phyloP scores from a whole-genome alignment of 2,888 invertebrate species.

The Mythimna albipuncta region DNA sequence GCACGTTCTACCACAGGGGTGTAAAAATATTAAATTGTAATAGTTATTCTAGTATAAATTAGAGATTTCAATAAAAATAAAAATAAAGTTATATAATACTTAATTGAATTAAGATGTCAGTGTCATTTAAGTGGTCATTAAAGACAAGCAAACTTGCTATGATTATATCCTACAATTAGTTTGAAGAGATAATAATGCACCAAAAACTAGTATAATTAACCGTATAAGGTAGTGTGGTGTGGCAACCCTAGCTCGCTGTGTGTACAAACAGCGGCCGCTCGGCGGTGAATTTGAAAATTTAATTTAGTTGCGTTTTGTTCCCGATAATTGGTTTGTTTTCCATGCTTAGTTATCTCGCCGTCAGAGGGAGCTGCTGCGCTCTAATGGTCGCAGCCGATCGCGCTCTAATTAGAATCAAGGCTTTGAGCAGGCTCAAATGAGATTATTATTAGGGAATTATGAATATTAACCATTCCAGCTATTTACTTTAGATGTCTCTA shows the following conservation, averaged over 20 bases:
- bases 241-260: slow-evolving; percentile 73
- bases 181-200: not conserved
- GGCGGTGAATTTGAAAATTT: slow-evolving; percentile 86
- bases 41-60: too few species aligned
- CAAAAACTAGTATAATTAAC: not conserved
- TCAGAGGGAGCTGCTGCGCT: slow-evolving; percentile 50
- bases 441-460: not conserved
- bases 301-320: slow-evolving; percentile 88
- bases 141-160: too few species aligned
- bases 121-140: too few species aligned
- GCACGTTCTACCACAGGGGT: too few species aligned
- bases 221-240: accelerated
- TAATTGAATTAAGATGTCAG: too few species aligned
- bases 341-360: slow-evolving; percentile 79
- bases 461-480: not conserved
- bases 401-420: slow-evolving; percentile 56
- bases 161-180: not conserved
- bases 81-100: too few species aligned
- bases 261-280: slow-evolving; percentile 70
- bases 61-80: too few species aligned
- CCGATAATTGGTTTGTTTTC: slow-evolving; percentile 89
- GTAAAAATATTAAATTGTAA: too few species aligned
- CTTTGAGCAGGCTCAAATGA: slow-evolving; percentile 19
- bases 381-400: slow-evolving; percentile 56
- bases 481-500: not conserved